Percentiles rank a stretch among this genome's conserved stretches.
phyloP scores from a whole-genome alignment of 2,113 vertebrate genomes.

The Hiodon alosoides region DNA sequence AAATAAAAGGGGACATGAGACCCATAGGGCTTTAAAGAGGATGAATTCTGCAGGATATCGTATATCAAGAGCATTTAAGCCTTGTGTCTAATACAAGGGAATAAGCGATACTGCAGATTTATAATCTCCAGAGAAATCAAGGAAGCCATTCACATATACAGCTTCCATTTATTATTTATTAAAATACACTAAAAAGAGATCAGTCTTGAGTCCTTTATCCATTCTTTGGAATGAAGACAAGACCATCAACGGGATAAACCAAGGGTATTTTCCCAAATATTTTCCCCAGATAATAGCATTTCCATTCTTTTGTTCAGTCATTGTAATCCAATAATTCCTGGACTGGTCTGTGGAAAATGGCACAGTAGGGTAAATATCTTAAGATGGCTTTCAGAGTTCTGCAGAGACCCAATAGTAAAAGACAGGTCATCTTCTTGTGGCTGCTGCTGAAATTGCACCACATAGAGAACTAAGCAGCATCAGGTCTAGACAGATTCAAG shows the following conservation, averaged over 20 bases:
- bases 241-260: not conserved
- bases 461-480: not conserved
- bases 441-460: not conserved
- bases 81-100: not conserved
- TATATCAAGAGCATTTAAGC: not conserved
- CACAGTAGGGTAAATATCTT: not conserved
- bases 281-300: not conserved
- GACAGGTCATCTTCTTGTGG: not conserved
- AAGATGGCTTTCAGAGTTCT: not conserved
- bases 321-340: not conserved
- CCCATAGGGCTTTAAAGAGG: not conserved
- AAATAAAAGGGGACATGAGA: not conserved
- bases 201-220: not conserved
- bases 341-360: not conserved
- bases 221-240: not conserved
- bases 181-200: not conserved
- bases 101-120: not conserved
- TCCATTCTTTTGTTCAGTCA: constrained; percentile 4
- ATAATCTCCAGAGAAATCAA: not conserved
- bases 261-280: not conserved
- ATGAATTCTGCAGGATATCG: not conserved
- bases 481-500: not conserved
- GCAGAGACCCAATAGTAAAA: not conserved
- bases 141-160: not conserved
- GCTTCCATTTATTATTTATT: not conserved